A percentile compares a stretch with the other conserved stretches of the same genome.
Evolutionary conservation across 2,888 invertebrate species (phyloP).

Genomic region (Gymnosoma rotundatum): DNA sequence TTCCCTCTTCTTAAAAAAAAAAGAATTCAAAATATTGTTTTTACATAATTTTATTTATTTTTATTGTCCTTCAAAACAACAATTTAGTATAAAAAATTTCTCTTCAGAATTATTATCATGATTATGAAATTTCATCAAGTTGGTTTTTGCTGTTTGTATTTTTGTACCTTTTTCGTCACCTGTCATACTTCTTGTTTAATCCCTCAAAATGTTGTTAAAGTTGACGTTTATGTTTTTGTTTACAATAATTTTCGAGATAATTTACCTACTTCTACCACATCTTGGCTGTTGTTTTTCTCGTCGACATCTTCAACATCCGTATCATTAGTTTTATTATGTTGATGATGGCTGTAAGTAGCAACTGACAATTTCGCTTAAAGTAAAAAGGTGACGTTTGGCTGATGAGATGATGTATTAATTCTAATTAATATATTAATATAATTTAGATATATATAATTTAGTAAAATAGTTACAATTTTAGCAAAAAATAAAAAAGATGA

Average conservation of each 20-base stretch:
- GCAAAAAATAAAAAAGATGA: too few species aligned
- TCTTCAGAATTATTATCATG: neutral
- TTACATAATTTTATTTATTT: too few species aligned
- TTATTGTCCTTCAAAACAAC: neutral
- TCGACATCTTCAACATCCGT: neutral
- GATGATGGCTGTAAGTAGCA: neutral
- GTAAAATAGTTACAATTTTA: too few species aligned
- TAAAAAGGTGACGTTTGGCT: too few species aligned
- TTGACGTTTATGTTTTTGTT: neutral
- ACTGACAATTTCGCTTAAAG: neutral
- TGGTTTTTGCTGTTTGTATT: neutral
- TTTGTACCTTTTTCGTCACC: conserved; percentile 30
- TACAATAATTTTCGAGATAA: conserved; percentile 27
- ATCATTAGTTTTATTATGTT: neutral
- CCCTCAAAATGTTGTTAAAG: conserved; percentile 17
- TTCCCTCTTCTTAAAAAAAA: too few species aligned
- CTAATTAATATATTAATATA: too few species aligned
- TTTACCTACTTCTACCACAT: neutral
- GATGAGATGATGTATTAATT: neutral
- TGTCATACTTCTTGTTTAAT: conserved; percentile 47
- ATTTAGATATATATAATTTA: too few species aligned
- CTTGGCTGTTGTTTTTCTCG: neutral
- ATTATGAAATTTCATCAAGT: conserved; percentile 1
- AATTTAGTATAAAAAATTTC: neutral
- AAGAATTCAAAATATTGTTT: too few species aligned